A percentile compares a stretch with the other conserved stretches of the same genome.
Evolutionary conservation across 2,888 invertebrate genomes (phyloP).

Genomic region (Anoplius nigerrimus): DNA sequence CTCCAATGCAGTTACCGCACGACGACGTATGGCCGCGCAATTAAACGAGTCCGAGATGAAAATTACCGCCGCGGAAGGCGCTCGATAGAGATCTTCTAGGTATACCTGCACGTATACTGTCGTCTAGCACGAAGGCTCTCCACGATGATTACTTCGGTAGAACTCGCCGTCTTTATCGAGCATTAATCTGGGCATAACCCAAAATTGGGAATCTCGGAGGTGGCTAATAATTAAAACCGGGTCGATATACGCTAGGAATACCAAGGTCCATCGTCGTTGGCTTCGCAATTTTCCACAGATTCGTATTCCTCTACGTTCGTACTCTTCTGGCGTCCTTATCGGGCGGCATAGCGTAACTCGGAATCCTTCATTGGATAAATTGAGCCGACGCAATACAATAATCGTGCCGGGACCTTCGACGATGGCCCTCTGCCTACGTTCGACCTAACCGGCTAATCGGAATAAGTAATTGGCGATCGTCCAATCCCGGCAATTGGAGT

Average conservation of each 20-base stretch:
- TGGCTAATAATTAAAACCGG: slow-evolving; percentile 23
- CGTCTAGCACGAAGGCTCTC: slow-evolving; percentile 59
- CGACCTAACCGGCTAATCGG: slow-evolving; percentile 30
- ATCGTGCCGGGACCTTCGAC: too few relatives aligned
- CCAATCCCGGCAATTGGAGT: slow-evolving; percentile 57
- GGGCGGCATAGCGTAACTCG: too few relatives aligned
- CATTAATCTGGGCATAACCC: slow-evolving; percentile 36
- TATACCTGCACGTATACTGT: slow-evolving; percentile 50
- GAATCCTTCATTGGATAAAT: too few relatives aligned
- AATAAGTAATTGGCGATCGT: slow-evolving; percentile 63
- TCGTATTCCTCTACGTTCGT: too few relatives aligned
- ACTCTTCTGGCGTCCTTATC: too few relatives aligned
- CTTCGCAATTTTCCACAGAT: too few relatives aligned
- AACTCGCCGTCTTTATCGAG: slow-evolving; percentile 26
- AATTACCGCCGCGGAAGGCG: slow-evolving; percentile 48
- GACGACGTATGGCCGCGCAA: slow-evolving; percentile 43
- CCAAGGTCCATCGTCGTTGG: too few relatives aligned
- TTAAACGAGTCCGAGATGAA: slow-evolving; percentile 54
- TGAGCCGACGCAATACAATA: too few relatives aligned
- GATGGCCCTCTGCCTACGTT: not conserved
- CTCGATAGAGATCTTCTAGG: slow-evolving; percentile 52
- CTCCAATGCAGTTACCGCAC: slow-evolving; percentile 44
- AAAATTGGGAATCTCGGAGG: slow-evolving; percentile 28
- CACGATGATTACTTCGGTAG: slow-evolving; percentile 54
- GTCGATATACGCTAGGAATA: not conserved